These are phyloP conservation scores for Mormyrus proboscirostris DNA, from an alignment of 2,797 vertebrate species.

Conservation along the genomic window DNA sequence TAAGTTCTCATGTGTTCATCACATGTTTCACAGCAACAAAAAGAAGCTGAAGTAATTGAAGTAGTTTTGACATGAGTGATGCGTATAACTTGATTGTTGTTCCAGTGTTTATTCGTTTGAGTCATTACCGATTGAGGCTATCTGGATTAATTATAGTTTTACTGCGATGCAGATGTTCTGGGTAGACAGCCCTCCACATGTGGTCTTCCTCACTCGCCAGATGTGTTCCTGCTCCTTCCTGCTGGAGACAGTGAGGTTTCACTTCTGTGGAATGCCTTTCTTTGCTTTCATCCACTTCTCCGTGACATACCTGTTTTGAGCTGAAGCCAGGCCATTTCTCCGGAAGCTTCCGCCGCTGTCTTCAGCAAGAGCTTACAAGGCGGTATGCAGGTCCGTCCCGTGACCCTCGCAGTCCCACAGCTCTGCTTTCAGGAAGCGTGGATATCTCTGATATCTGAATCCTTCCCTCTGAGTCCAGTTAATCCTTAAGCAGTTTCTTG, in stretches of 20 bases:
- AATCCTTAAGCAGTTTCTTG: background rate
- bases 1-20: background rate
- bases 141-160: background rate
- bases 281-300: background rate
- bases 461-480: background rate
- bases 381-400: background rate
- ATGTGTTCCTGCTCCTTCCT: background rate
- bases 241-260: background rate
- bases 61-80: background rate
- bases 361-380: background rate
- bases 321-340: background rate
- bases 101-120: background rate
- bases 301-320: background rate
- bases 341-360: background rate
- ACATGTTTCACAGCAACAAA: background rate
- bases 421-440: background rate
- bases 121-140: background rate
- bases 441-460: background rate
- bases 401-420: background rate
- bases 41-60: background rate
- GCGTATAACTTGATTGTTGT: background rate
- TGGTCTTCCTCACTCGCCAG: background rate
- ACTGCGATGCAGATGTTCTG: background rate
- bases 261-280: background rate
- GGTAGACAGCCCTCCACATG: background rate